Conservation (phyloP, 2,888 invertebrate species). For the Bellardia pandia region DNA sequence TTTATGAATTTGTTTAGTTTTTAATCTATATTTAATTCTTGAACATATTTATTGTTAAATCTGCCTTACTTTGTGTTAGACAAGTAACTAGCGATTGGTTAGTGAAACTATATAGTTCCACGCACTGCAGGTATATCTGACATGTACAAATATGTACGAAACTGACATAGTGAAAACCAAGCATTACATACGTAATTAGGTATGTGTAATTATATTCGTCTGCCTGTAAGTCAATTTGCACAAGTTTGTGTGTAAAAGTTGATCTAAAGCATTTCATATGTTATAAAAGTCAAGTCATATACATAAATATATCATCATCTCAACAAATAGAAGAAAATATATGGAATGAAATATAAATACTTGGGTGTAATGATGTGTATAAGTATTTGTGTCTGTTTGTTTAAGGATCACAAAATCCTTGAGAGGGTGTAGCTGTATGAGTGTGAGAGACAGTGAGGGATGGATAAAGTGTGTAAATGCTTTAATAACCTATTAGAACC, state of each 20-base stretch:
- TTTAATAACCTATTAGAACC: constrained; percentile 64
- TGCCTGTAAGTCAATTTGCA: not conserved
- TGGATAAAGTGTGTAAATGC: constrained; percentile 52
- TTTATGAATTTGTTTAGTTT: too few species aligned
- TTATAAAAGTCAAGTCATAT: constrained; percentile 15
- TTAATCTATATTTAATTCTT: too few species aligned
- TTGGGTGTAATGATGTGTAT: not conserved
- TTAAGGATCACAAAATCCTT: not conserved
- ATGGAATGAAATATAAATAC: not conserved
- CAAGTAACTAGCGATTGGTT: too few species aligned
- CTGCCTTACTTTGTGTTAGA: too few species aligned
- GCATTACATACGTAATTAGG: too few species aligned
- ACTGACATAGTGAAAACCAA: too few species aligned
- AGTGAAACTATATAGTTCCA: too few species aligned
- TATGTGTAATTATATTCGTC: not conserved
- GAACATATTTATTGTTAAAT: too few species aligned
- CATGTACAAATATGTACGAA: too few species aligned
- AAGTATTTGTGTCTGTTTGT: not conserved
- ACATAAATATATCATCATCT: constrained; percentile 16
- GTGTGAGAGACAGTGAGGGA: not conserved
- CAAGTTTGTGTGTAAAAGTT: constrained; percentile 6
- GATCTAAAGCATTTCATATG: constrained; percentile 20
- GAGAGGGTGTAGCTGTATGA: not conserved
- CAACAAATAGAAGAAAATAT: not conserved
- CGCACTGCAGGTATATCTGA: too few species aligned